A percentile compares a stretch with the other conserved stretches of the same genome.
These are phyloP conservation scores for Phyllostomus discolor DNA, from an alignment of 2,113 vertebrate species.

Conservation along the genomic window DNA sequence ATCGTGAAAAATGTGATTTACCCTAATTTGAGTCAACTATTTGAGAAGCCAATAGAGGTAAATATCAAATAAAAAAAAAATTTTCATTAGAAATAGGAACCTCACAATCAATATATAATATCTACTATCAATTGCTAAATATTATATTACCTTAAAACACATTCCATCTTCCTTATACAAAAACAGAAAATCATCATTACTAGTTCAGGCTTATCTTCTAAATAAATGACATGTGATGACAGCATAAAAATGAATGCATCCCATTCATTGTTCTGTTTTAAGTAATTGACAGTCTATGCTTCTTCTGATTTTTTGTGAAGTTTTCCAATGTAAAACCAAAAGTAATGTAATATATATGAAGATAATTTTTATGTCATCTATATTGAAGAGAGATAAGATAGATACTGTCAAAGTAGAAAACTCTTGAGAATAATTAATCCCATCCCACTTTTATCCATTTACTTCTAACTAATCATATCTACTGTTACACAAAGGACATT, in stretches of 20 bases:
- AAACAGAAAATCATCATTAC: background rate
- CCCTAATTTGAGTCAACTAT: background rate
- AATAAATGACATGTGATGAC: background rate
- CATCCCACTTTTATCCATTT: slow-evolving; percentile 66
- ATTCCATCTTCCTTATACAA: background rate
- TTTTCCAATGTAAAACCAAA: slow-evolving; percentile 27
- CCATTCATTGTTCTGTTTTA: background rate
- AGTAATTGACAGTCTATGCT: background rate
- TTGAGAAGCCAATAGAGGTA: background rate
- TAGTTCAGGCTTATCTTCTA: background rate
- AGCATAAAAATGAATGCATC: background rate
- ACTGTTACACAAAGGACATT: slow-evolving; percentile 32
- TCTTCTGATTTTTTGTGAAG: background rate
- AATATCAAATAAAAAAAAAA: background rate
- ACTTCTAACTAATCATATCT: slow-evolving; percentile 57
- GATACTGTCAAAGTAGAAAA: background rate
- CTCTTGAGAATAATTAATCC: slow-evolving; percentile 65
- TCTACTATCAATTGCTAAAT: background rate
- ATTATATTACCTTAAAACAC: background rate
- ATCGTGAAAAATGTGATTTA: background rate
- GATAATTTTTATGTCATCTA: slow-evolving; percentile 7
- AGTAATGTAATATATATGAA: background rate
- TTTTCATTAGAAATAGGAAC: background rate
- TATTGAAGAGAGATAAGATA: background rate
- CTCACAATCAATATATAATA: background rate